Base-by-base conservation (phyloP, 2,888 invertebrate genomes). In the Deilephila elpenor region DNA sequence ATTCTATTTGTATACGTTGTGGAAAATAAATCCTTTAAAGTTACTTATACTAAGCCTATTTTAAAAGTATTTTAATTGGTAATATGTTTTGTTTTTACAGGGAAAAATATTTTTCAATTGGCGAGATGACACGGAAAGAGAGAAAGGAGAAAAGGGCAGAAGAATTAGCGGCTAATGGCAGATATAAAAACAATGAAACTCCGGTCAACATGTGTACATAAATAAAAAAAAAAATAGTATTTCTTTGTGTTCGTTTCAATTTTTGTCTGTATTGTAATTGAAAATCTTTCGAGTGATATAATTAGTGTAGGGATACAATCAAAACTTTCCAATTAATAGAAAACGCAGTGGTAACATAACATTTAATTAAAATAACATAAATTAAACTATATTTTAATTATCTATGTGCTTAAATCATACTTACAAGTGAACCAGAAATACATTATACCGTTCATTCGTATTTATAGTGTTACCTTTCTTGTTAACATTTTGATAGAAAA, bases 51-150 rank as follows among this genome's bases (percentile, higher is more conserved):
- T 1, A 25, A 25, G 3, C n/a, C n/a, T n/a, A n/a, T n/a, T n/a
- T 32, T 3, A 44, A 44, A 44, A 11, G 3, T 14, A 44, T 14
- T 44, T 0, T 14, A 44, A 44, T 14, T 37, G 2, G 3, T 3
- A 11, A 14, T 44, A 14, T n/a, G 17, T 32, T 14, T 14, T 72
- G 25, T 59, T 32, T 37, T 71, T 85, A 14, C 84, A 94, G 96
- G 75, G 96, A 96, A 75, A 97, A 97, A 80, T 98, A 97, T 89
- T 97, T 97, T 83, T 95, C 96, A 71, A 92, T 95, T 34, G 95
- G 96, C 0, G 96, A 97, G 73, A 96, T 96, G 83, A 95, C 96
- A 0, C 93, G 97, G 1, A 95, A 95, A 73, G 97, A 97, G 79
- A 94, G 95, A 73, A 92, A 90, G 75, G 91, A 91, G 78, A 88